Conservation (phyloP, 1,140 invertebrate genomes). For the Rhizoglyphus robini region DNA sequence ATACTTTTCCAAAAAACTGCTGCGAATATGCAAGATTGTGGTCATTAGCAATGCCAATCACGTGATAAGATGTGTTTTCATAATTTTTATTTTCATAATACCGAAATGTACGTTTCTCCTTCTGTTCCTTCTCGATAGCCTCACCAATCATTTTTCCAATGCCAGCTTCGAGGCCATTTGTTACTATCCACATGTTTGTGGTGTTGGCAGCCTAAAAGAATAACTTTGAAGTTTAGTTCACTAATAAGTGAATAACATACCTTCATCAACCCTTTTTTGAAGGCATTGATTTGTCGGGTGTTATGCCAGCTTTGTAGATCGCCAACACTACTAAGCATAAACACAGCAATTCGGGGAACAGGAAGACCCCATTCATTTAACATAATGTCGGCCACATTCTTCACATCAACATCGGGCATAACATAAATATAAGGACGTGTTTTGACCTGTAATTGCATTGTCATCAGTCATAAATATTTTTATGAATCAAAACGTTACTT, state of each 20-base stretch:
- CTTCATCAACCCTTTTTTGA: constrained; percentile 28
- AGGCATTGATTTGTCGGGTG: constrained; percentile 25
- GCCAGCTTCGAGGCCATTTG: constrained; percentile 33
- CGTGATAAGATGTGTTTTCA: not conserved
- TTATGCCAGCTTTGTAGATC: constrained; percentile 23
- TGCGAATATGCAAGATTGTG: not conserved
- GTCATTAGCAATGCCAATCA: not conserved
- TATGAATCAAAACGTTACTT: not conserved
- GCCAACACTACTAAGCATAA: constrained; percentile 25
- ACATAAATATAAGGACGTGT: constrained; percentile 25
- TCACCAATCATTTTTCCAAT: constrained; percentile 35
- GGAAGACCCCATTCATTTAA: constrained; percentile 24
- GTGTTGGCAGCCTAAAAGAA: constrained; percentile 31
- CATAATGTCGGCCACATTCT: constrained; percentile 23
- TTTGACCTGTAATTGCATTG: not conserved
- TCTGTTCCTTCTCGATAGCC: constrained; percentile 31
- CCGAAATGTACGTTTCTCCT: not conserved
- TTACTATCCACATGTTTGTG: constrained; percentile 38
- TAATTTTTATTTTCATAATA: not conserved
- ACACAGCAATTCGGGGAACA: constrained; percentile 27
- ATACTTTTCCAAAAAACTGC: constrained; percentile 2
- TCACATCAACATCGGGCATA: constrained; percentile 24
- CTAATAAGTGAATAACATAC: constrained; percentile 19
- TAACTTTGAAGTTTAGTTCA: constrained; percentile 9
- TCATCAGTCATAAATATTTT: not conserved